Base-by-base conservation (phyloP, 2,888 invertebrate species). In the Sphinx pinastri region DNA sequence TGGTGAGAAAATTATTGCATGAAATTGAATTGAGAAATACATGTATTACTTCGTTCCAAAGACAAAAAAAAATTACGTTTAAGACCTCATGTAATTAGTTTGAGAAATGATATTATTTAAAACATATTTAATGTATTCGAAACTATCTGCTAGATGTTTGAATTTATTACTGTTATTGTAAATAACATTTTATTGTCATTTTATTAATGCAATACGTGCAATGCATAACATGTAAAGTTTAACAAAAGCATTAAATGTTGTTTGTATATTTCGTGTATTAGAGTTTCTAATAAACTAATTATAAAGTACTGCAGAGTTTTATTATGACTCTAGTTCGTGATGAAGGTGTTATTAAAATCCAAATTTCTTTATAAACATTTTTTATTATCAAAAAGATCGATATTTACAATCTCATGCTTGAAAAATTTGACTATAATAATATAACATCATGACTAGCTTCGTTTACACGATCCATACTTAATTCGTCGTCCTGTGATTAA, bases 211-310 rank as follows among this genome's bases (percentile, higher is more conserved):
- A 67, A 38, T 31, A 14, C 13, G 25, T 51, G 67, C 60, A n/a
- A 63, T 54, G 47, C 57, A 8, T 55, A 55, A 14, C 57, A 49
- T 66, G 25, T 68, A 38, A 68, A 13, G 45, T 59, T n/a, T 63
- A 63, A 63, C 60, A 38, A 54, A 68, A 19, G 68, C 68, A 70
- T 68, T 67, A 31, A 14, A 57, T 72, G 70, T 80, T 83, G 76
- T 84, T 81, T 84, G 80, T 82, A 84, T 84, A 84, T 78, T 84
- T 79, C 85, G 84, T 89, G 87, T 88, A 83, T 82, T 88, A 88
- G 89, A 79, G 77, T 89, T 88, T 88, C 72, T 84, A 89, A 88
- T 89, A 89, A 90, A 90, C 71, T 63, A 75, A 77, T 71, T 78
- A 16, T 77, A 85, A 81, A 63, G 58, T 14, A 47, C 68, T 60